Conservation (phyloP, 2,113 vertebrate genomes). For the Sterna hirundo region DNA sequence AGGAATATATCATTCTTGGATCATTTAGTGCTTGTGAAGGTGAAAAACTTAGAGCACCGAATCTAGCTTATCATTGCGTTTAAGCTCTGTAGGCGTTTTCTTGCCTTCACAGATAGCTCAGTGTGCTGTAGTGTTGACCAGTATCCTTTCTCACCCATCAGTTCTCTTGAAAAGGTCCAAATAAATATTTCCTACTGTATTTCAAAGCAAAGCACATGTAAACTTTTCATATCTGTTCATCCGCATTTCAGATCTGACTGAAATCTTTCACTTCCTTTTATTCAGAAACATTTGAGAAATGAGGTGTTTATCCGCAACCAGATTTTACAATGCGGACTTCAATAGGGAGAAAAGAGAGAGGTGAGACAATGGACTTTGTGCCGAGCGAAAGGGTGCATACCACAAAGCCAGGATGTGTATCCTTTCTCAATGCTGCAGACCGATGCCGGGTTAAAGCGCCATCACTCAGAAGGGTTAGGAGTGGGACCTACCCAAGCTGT, state of each 20-base stretch:
- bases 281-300: constrained; percentile 27
- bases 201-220: constrained; percentile 19
- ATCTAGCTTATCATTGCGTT: neutral
- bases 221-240: neutral
- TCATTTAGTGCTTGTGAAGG: constrained; percentile 34
- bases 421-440: neutral
- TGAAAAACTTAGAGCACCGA: neutral
- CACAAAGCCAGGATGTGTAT: neutral
- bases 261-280: constrained; percentile 36
- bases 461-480: neutral
- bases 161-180: neutral
- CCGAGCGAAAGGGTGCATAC: neutral
- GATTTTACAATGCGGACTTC: neutral
- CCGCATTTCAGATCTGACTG: neutral
- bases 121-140: neutral
- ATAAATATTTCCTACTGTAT: constrained; percentile 3
- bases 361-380: neutral
- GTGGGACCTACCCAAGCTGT: neutral
- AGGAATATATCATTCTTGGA: constrained; percentile 23
- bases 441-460: neutral
- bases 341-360: neutral
- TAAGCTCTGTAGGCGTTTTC: neutral
- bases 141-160: neutral
- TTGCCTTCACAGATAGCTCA: neutral
- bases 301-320: neutral